Evolutionary conservation across 1,140 invertebrate species (phyloP), one percentile per base, ranked within the genome.

Genomic region (Sitobion miscanthi): DNA sequence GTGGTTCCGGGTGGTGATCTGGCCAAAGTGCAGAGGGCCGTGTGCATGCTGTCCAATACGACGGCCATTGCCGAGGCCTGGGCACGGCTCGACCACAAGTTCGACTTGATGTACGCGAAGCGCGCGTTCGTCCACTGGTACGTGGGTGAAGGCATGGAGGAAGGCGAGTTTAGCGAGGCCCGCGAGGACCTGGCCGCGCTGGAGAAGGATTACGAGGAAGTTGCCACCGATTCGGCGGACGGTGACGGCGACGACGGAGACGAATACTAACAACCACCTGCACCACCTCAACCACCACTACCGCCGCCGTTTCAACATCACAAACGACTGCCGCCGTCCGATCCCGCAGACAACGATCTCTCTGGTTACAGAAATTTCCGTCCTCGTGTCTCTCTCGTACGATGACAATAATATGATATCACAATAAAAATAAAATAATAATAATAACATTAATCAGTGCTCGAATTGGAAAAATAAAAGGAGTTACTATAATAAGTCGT

Each of bases 61-160:
- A 77, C 62, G 62, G 97, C 96, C 47, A 96, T 96, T 91, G 96
- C 96, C 95, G 98, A 99, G 95, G 98, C 97, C 35, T 98, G 97
- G 97, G 96, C 97, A 54, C 96, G 97, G 94, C 96, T 97, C 21
- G 96, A 97, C 94, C 96, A 96, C 94, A 98, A 98, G 95, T 98
- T 98, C 94, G 97, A 98, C 95, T 95, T 97, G 94, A 97, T 98
- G 97, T 97, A 97, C 95, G 96, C 96, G 91, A 98, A 98, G 95
- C 95, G 97, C 35, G 97, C 97, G 35, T 97, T 97, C 94, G 97
- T 97, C 69, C 97, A 97, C 94, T 97, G 97, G 97, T 97, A 96
- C 94, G 97, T 97, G 5, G 97, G 97, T 3, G 97, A 97, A 94
- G 97, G 97, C 90, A 97, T 97, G 97, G 97, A 97, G 94, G 97